These are phyloP conservation scores for Drosophila virilis DNA, from an alignment of 1,140 invertebrate genomes.

Conservation along the genomic window DNA sequence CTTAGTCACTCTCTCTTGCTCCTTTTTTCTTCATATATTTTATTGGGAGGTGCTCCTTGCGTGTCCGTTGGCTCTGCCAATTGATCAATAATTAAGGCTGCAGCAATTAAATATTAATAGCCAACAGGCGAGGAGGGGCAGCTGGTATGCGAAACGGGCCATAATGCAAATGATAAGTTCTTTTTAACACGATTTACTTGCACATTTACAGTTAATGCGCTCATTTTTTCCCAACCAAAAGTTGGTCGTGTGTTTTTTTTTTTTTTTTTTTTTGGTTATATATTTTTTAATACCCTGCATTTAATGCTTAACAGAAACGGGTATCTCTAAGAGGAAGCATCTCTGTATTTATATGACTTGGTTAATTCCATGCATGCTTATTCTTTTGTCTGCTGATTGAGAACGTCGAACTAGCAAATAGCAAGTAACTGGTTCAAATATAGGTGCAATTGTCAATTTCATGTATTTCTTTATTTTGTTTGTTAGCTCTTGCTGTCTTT, in stretches of 20 bases:
- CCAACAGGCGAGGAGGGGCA: background rate
- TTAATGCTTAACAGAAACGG: background rate
- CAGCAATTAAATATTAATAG: constrained; percentile 79
- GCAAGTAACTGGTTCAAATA: no score
- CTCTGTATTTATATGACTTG: no score
- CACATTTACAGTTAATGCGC: constrained; percentile 61
- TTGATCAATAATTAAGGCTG: constrained; percentile 72
- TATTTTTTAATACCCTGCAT: background rate
- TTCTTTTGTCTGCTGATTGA: no score
- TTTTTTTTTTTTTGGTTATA: background rate
- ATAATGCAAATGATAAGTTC: constrained; percentile 79
- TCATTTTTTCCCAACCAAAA: constrained; percentile 15
- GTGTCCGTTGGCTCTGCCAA: constrained; percentile 41
- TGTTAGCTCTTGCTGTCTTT: no score
- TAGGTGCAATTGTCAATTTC: no score
- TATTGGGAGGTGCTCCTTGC: constrained; percentile 43
- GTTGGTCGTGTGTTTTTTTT: background rate
- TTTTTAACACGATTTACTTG: constrained; percentile 77
- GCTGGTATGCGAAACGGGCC: background rate
- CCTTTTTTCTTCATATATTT: constrained; percentile 34
- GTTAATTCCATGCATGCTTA: no score
- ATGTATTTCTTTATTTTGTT: no score
- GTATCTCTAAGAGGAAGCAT: no score
- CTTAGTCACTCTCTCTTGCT: constrained; percentile 1
- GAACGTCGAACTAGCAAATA: no score